phyloP scores from a whole-genome alignment of 2,797 vertebrate species.

The Muscicapa comitata region DNA sequence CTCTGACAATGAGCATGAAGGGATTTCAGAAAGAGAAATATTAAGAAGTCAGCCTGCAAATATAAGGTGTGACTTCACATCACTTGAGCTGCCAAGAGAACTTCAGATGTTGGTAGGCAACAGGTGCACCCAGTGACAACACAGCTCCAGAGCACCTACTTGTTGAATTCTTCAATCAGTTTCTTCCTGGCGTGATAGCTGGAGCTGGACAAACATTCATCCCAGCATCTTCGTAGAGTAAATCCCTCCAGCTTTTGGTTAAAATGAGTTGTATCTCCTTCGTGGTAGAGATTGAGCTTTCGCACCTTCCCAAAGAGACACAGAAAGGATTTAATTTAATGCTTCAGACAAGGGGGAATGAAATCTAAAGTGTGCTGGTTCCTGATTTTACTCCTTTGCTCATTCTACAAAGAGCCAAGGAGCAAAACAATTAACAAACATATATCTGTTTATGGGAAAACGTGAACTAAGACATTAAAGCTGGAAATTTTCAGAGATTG shows the following conservation, averaged over 20 bases:
- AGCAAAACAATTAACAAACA: not conserved
- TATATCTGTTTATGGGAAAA: not conserved
- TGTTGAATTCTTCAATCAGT: slow-evolving; percentile 84
- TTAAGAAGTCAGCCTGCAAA: not conserved
- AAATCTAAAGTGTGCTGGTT: not conserved
- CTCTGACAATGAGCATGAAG: not conserved
- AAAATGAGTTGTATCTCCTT: slow-evolving; percentile 88
- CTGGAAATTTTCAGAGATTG: not conserved
- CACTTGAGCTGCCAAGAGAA: not conserved
- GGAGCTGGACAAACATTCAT: slow-evolving; percentile 85
- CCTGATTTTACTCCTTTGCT: not conserved
- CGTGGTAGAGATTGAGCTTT: slow-evolving; percentile 83
- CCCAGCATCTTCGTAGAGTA: slow-evolving; percentile 88
- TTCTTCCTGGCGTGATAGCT: slow-evolving; percentile 73
- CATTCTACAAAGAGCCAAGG: not conserved
- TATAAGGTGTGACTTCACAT: not conserved
- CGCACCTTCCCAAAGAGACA: slow-evolving; percentile 79
- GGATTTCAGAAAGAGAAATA: not conserved
- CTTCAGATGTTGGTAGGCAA: not conserved
- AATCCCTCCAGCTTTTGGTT: slow-evolving; percentile 86
- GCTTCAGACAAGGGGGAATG: not conserved
- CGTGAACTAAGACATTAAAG: not conserved
- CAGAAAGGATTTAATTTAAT: not conserved
- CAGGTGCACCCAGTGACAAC: not conserved
- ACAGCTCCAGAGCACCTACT: slow-evolving; percentile 63